Base-by-base conservation (phyloP, 2,888 invertebrate genomes). In the Rotaria macrura region DNA sequence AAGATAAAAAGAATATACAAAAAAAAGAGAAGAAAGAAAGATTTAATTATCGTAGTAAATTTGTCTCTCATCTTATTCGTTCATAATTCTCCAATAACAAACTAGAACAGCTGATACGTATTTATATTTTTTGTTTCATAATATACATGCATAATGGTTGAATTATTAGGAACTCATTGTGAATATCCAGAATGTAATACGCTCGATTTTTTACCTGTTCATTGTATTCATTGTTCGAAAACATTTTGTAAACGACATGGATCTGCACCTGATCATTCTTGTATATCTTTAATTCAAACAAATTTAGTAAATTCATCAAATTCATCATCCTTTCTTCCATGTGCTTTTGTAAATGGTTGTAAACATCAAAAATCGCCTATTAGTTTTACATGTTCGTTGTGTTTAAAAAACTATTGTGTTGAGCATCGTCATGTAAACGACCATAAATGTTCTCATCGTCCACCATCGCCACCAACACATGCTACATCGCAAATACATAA, bases 141-240 rank as follows among this genome's bases (percentile, higher is more conserved):
- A 2, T 65, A 47, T 49, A 49, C 17, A 17, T 14, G 17, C 34
- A 65, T 65, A 9, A 79, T 79, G 79, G 79, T 43, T 79, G 79
- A 79, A 43, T 43, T 79, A 79, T 43, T 85, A 23, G 85, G 85
- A 40, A 84, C 57, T 49, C 84, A 85, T 65, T 85, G 85, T 54
- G 57, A 83, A 25, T 85, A 84, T 84, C 57, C 57, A 47, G 20
- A 34, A 38, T 85, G 85, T 72, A 85, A 85, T 65, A 38, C 52
- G 47, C 84, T 85, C 29, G 85, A 85, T 65, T 85, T 85, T 85
- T 57, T 85, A 23, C 85, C 85, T 25, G 25, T 85, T 34, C 43
- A 84, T 38, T 85, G 85, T 65, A 20, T 43, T n/a, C 84, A 84
- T 23, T 85, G 85, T 47, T 34, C 47, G n/a, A 34, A 49, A 49